Base-by-base conservation (phyloP, 2,797 vertebrate genomes). In the Microchirus variegatus region DNA sequence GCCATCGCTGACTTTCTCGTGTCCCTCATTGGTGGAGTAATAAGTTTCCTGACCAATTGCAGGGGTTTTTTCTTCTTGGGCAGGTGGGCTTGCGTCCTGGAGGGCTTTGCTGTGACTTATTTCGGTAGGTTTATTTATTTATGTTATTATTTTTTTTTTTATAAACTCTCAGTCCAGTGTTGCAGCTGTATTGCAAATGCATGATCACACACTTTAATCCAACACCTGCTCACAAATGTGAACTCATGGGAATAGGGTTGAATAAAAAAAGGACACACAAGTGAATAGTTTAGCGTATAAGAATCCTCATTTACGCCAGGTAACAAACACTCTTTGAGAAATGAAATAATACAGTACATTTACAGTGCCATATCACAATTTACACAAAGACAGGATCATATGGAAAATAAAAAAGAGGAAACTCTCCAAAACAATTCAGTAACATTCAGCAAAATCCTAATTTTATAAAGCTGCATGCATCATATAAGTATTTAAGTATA, bases 51-150 rank as follows among this genome's bases (percentile, higher is more conserved):
- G 51, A 95, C 96, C 0, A 96, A 97, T 67, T 80, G 95, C 3
- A 88, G 90, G 35, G 96, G 96, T 9, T 96, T 94, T 72, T 97
- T 97, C 90, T 95, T 94, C 71, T 90, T 97, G 68, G 96, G 96
- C 60, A 87, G 53, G 58, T 96, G 95, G 94, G 94, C 95, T 55
- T 97, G 96, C 37, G 86, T 96, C 7, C 43, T 96, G 78, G 96
- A 97, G 85, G 96, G 96, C 55, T 97, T 97, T 70, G 95, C 94
- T 0, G 96, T 97, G n/a, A 96, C 95, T 15, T 97, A 92, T 86
- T 96, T 97, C 78, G 96, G 96, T 97, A 93, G 94, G 96, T 89
- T 46, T 3, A 22, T 37, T 2, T 12, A 6, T 48, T 1, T 9
- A n/a, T n/a, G n/a, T n/a, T n/a, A n/a, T 16, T 5, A 1, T 61